Conservation (phyloP, 2,888 invertebrate species). For the Rotaria macrura region DNA sequence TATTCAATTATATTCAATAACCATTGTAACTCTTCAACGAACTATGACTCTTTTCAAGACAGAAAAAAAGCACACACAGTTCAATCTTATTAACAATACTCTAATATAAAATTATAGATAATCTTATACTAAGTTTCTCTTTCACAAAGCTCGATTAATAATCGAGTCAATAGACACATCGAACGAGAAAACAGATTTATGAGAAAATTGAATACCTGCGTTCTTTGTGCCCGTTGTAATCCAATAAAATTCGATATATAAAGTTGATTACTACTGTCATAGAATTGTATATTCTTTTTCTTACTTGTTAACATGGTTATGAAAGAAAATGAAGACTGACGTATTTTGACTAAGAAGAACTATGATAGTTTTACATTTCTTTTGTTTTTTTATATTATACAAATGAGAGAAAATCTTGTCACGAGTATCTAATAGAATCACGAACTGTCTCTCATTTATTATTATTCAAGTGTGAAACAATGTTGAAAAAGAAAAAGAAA, state of each 20-base stretch:
- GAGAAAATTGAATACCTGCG: neutral
- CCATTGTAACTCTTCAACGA: too few species aligned
- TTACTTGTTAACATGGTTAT: neutral
- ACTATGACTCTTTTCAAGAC: too few species aligned
- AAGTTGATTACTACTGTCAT: neutral
- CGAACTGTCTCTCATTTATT: neutral
- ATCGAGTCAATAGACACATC: neutral
- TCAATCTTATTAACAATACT: neutral
- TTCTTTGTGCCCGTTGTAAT: neutral
- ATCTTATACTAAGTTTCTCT: neutral
- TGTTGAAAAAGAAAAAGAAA: neutral
- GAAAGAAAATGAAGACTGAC: neutral
- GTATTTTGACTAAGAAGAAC: neutral
- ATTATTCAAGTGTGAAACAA: conserved; percentile 12
- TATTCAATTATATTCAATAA: too few species aligned
- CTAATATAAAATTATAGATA: neutral
- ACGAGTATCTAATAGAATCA: conserved; percentile 3
- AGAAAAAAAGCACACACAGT: too few species aligned
- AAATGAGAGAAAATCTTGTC: neutral
- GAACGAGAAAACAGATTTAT: neutral
- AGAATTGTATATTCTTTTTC: neutral
- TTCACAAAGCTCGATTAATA: neutral
- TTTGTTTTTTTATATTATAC: neutral
- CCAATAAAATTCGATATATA: neutral
- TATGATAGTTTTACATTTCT: neutral